These are phyloP conservation scores for Epizoanthus scotinus DNA, from an alignment of 92 coral and sea anemone species.

Conservation along the genomic window DNA sequence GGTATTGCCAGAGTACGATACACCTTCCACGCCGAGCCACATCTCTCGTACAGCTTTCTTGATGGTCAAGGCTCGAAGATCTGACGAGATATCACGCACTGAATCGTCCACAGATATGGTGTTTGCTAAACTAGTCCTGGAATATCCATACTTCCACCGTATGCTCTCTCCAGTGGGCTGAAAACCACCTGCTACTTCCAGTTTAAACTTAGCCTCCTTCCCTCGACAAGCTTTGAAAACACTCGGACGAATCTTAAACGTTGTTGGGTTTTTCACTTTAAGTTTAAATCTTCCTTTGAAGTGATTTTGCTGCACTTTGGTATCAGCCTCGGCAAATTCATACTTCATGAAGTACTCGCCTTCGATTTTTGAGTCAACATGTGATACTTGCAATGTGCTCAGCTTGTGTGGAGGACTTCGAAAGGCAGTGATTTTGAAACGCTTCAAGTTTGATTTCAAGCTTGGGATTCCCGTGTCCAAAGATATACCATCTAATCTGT, in stretches of 20 bases:
- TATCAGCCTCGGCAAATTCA: slow-evolving; percentile 79
- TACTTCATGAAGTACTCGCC: slow-evolving; percentile 80
- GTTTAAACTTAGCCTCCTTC: slow-evolving; percentile 57
- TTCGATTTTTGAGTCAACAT: slow-evolving; percentile 45
- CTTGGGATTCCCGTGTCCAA: slow-evolving; percentile 45
- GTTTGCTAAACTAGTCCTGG: slow-evolving; percentile 28
- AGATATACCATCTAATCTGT: slow-evolving; percentile 59
- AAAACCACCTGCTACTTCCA: slow-evolving; percentile 66
- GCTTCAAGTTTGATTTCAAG: slow-evolving; percentile 45
- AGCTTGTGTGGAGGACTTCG: slow-evolving; percentile 61
- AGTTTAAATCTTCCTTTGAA: slow-evolving; percentile 72
- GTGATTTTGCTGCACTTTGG: slow-evolving; percentile 59
- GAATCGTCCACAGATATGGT: slow-evolving; percentile 63
- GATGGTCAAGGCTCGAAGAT: slow-evolving; percentile 58
- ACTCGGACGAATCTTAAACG: slow-evolving; percentile 62
- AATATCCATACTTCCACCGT: slow-evolving; percentile 75
- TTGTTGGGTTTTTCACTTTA: slow-evolving; percentile 70
- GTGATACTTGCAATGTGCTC: slow-evolving; percentile 46
- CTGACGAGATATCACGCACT: slow-evolving; percentile 61
- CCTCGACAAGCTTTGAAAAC: slow-evolving; percentile 62
- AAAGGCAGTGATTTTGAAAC: slow-evolving; percentile 38
- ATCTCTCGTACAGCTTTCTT: slow-evolving; percentile 47
- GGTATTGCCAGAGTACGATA: slow-evolving; percentile 67
- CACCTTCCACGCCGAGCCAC: slow-evolving; percentile 73
- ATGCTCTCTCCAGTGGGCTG: slow-evolving; percentile 56